phyloP scores from a whole-genome alignment of 2,113 vertebrate species.

The Albula goreensis region DNA sequence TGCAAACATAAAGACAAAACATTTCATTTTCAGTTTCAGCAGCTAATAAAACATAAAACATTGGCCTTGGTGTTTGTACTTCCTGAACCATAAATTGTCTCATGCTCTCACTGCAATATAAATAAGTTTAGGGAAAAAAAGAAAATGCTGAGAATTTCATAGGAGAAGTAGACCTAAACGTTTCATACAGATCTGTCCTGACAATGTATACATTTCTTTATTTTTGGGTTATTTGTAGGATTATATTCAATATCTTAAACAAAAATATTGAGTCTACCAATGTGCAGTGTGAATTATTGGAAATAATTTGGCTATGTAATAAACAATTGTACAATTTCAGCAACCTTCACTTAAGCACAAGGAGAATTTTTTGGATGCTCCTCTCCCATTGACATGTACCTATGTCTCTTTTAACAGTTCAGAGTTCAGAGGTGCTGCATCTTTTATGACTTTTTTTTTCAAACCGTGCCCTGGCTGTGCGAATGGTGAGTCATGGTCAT shows the following conservation, averaged over 20 bases:
- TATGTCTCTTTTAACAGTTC: background rate
- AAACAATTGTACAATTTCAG: background rate
- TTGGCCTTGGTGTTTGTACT: background rate
- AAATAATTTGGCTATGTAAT: background rate
- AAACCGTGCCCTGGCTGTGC: background rate
- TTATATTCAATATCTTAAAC: constrained; percentile 6
- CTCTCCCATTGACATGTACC: background rate
- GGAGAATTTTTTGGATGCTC: background rate
- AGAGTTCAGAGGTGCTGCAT: background rate
- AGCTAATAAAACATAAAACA: constrained; percentile 2
- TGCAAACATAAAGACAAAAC: constrained; percentile 51
- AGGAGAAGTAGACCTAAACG: background rate
- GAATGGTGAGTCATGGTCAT: background rate
- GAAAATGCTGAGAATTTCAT: background rate
- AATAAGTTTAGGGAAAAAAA: constrained; percentile 7
- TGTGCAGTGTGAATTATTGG: background rate
- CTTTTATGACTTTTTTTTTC: background rate
- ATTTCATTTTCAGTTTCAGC: constrained; percentile 16
- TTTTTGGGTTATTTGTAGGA: constrained; percentile 1
- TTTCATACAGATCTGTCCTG: constrained; percentile 2
- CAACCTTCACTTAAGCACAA: background rate
- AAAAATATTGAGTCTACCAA: background rate
- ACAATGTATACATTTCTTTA: constrained; percentile 8
- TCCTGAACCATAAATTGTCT: constrained; percentile 20
- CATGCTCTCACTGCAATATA: constrained; percentile 7